phyloP scores from a whole-genome alignment of 2,113 vertebrate species.

The Stercorarius parasiticus region DNA sequence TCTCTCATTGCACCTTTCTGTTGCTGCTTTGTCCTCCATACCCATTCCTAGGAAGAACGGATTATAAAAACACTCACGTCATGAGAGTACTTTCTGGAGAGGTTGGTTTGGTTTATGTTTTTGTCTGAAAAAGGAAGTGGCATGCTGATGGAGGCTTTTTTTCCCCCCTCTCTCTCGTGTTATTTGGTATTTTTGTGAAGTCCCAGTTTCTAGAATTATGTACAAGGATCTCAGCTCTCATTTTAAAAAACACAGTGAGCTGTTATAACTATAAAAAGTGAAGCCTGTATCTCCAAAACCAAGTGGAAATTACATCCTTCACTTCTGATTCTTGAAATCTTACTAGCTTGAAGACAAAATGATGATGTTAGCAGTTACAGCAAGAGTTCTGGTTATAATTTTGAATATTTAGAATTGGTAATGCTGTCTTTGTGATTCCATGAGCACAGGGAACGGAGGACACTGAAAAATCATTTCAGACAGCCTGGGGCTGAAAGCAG shows the following conservation, averaged over 20 bases:
- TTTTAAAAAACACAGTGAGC: not conserved
- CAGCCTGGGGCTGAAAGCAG: not conserved
- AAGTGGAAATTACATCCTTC: not conserved
- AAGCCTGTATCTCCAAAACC: not conserved
- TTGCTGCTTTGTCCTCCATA: not conserved
- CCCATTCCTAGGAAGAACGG: not conserved
- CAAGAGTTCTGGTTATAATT: not conserved
- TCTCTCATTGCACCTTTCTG: not conserved
- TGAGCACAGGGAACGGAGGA: not conserved
- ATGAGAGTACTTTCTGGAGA: not conserved
- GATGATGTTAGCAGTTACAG: not conserved
- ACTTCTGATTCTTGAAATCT: not conserved
- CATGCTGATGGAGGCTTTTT: not conserved
- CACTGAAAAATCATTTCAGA: conserved; percentile 2
- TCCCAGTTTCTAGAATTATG: not conserved
- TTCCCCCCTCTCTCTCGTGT: too few species aligned
- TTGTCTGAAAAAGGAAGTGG: not conserved
- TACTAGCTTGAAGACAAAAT: not conserved
- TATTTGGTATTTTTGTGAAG: conserved; percentile 6
- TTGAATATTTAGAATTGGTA: not conserved
- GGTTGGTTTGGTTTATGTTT: not conserved
- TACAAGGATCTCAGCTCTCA: not conserved
- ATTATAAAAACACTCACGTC: not conserved
- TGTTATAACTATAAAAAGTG: conserved; percentile 5
- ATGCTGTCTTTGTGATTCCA: not conserved